Percentiles rank a stretch among this genome's conserved stretches.
phyloP scores from a whole-genome alignment of 2,113 vertebrate genomes.

The Mobula hypostoma region DNA sequence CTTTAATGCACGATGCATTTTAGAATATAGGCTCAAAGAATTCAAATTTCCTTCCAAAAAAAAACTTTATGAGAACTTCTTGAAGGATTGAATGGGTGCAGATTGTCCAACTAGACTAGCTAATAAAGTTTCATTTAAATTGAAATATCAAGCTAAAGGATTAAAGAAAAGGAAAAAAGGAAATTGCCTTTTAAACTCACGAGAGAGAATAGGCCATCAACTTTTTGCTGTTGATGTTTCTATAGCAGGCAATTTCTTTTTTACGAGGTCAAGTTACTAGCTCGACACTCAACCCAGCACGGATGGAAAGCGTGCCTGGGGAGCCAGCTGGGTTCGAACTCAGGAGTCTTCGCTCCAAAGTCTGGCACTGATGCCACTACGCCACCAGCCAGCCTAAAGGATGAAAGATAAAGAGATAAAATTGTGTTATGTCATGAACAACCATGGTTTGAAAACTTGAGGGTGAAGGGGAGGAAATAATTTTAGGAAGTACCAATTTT shows the following conservation, averaged over 20 bases:
- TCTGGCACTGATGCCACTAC: too few relatives aligned
- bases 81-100: background rate
- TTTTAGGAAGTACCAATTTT: background rate
- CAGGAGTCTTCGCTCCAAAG: too few relatives aligned
- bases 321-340: too few relatives aligned
- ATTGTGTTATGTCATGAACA: too few relatives aligned
- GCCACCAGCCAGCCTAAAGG: background rate
- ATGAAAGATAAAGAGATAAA: background rate
- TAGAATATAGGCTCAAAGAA: background rate
- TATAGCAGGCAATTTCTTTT: too few relatives aligned
- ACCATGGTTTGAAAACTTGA: background rate
- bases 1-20: background rate
- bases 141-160: background rate
- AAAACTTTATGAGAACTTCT: background rate
- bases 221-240: too few relatives aligned
- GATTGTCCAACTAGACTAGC: background rate
- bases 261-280: too few relatives aligned
- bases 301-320: too few relatives aligned
- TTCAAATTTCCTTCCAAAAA: background rate
- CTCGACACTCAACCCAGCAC: too few relatives aligned
- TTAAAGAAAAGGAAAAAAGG: background rate
- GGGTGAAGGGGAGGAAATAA: background rate
- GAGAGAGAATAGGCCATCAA: too few relatives aligned
- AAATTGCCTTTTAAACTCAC: too few relatives aligned
- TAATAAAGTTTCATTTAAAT: background rate